Evolutionary conservation across 2,113 vertebrate genomes (phyloP).

Genomic region (Elephas maximus): DNA sequence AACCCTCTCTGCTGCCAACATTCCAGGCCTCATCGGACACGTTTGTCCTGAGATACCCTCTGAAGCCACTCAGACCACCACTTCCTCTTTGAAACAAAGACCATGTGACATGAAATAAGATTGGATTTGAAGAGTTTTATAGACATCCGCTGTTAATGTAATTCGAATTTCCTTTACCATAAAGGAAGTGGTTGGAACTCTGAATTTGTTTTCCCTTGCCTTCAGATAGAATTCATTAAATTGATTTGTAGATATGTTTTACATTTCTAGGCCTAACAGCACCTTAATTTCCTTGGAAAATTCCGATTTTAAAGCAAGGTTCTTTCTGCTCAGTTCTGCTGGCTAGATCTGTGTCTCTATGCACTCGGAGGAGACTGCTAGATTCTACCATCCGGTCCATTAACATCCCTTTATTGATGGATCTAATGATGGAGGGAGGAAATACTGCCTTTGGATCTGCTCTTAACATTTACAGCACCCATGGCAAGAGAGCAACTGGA

Average conservation of each 20-base stretch:
- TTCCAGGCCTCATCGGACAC: neutral
- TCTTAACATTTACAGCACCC: neutral
- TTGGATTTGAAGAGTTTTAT: neutral
- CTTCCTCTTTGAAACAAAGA: conserved; percentile 17
- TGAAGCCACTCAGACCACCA: neutral
- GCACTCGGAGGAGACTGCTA: neutral
- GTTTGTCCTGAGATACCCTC: neutral
- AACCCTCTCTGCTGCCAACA: neutral
- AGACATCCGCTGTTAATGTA: neutral
- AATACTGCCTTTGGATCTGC: neutral
- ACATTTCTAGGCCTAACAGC: neutral
- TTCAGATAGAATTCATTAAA: conserved; percentile 36
- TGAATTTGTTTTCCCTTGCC: conserved; percentile 50
- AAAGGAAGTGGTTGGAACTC: conserved; percentile 9
- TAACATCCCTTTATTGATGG: neutral
- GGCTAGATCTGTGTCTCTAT: neutral
- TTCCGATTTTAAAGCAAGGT: neutral
- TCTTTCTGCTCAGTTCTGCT: neutral
- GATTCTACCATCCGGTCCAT: neutral
- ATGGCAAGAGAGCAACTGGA: neutral
- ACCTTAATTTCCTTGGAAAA: neutral
- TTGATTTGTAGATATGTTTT: neutral
- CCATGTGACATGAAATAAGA: neutral
- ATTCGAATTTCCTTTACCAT: conserved; percentile 52
- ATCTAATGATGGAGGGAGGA: neutral